Base-by-base conservation (phyloP, 2,888 invertebrate species). In the Synergus laeviventris region DNA sequence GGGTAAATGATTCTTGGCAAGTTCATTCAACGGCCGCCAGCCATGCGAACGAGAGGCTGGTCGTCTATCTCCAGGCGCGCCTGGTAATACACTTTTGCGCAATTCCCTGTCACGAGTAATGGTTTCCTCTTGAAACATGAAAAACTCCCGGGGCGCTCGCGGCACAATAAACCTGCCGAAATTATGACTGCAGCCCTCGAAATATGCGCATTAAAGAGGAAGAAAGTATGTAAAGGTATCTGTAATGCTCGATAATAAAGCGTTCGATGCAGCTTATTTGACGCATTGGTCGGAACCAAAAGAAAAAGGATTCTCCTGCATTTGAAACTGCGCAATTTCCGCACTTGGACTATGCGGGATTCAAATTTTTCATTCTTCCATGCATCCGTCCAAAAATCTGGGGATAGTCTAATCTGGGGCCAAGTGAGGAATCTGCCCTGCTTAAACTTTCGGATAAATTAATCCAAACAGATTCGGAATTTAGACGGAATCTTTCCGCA, bases 41-140 rank as follows among this genome's bases (percentile, higher is more conserved):
- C 81, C 81, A 79, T 74, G 78, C 81, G 76, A 83, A 79, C 82
- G 80, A 84, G 80, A 81, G 83, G 81, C 83, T 82, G 82, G 86
- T 85, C 86, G 85, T 86, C 83, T 84, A 85, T 87, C 86, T 86
- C 81, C 81, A 84, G 85, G 81, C 85, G 87, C 86, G 86, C 84
- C 86, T 87, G 84, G 83, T 84, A 87, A 86, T 86, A 86, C 84
- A 86, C 84, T 82, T 82, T 81, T 81, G 81, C 80, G 86, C 87
- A 84, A 87, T 88, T 86, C 84, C 85, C 84, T 86, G 86, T 87
- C 87, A 84, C 76, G 81, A 85, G 82, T 86, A 86, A 86, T 87
- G 86, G 85, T 84, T 86, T 85, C 83, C 82, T 84, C 84, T 84
- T 82, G 85, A 83, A 80, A 81, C 84, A 84, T 83, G 84, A 86